These are phyloP conservation scores for Holcopasites calliopsidis DNA, from an alignment of 1,140 invertebrate species.

Conservation along the genomic window DNA sequence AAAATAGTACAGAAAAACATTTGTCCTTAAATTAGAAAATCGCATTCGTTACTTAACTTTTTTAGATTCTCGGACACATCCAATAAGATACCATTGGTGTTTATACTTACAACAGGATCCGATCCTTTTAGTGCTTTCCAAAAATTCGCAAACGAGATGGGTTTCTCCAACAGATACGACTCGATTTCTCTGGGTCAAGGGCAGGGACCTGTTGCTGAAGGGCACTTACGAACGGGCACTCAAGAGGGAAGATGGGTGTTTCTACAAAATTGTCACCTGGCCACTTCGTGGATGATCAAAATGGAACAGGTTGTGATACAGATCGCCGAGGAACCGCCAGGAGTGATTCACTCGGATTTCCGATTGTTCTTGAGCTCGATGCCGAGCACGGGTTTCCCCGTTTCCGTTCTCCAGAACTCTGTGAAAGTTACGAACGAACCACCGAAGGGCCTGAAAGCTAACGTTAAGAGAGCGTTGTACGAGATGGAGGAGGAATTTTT, in stretches of 20 bases:
- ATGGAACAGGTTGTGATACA: constrained; percentile 86
- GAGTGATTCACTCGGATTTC: constrained; percentile 84
- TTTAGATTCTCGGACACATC: constrained; percentile 87
- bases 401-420: constrained; percentile 93
- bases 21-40: no score
- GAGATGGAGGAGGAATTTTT: constrained; percentile 90
- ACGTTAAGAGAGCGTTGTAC: constrained; percentile 89
- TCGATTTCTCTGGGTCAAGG: constrained; percentile 95
- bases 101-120: constrained; percentile 93
- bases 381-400: constrained; percentile 92
- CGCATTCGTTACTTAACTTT: no score
- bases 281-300: constrained; percentile 92
- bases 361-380: constrained; percentile 93
- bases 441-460: constrained; percentile 91
- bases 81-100: constrained; percentile 88
- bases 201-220: constrained; percentile 91
- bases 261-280: constrained; percentile 94
- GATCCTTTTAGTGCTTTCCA: constrained; percentile 92
- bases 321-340: constrained; percentile 83
- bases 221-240: constrained; percentile 87
- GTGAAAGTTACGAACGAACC: constrained; percentile 97
- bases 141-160: constrained; percentile 89
- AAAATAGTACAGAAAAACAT: no score
- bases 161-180: constrained; percentile 85
- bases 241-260: constrained; percentile 91